Evolutionary conservation across 2,113 vertebrate species (phyloP).

Genomic region (Oxygymnocypris stewartii): DNA sequence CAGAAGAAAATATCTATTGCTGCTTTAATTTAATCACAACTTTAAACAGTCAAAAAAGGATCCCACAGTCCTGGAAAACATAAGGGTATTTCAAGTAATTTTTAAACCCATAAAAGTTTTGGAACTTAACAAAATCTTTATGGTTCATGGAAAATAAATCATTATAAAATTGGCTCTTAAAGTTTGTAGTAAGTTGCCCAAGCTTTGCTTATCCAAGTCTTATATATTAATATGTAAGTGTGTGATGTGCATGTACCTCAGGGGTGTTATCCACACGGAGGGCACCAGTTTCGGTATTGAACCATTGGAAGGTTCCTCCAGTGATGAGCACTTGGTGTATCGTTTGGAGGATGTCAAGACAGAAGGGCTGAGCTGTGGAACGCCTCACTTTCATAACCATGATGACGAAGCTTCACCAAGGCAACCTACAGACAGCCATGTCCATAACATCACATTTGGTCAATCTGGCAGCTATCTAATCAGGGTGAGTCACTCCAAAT

Average conservation of each 20-base stretch:
- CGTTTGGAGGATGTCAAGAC: conserved; percentile 81
- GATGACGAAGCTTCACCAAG: conserved; percentile 7
- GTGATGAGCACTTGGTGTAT: conserved; percentile 86
- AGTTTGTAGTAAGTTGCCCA: not conserved
- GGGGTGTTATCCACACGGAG: conserved; percentile 83
- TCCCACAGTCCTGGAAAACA: not conserved
- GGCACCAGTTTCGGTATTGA: conserved; percentile 87
- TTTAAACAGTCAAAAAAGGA: not conserved
- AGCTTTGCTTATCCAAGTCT: not conserved
- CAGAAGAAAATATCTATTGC: not conserved
- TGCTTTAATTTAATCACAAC: not conserved
- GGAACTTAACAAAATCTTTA: too few relatives aligned
- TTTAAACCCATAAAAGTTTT: too few relatives aligned
- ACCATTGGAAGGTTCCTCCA: conserved; percentile 76
- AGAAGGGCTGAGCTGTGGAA: conserved; percentile 80
- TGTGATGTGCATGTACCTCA: conserved; percentile 53
- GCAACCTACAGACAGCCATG: conserved; percentile 41
- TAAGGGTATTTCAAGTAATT: not conserved
- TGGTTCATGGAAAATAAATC: not conserved
- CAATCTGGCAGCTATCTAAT: conserved; percentile 69
- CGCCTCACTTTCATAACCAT: conserved; percentile 50
- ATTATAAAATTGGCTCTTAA: not conserved
- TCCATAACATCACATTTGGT: conserved; percentile 51
- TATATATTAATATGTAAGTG: conserved; percentile 22
- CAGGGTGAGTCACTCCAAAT: conserved; percentile 74